phyloP scores from a whole-genome alignment of 2,888 invertebrate species.

The Elgonia sp. region DNA sequence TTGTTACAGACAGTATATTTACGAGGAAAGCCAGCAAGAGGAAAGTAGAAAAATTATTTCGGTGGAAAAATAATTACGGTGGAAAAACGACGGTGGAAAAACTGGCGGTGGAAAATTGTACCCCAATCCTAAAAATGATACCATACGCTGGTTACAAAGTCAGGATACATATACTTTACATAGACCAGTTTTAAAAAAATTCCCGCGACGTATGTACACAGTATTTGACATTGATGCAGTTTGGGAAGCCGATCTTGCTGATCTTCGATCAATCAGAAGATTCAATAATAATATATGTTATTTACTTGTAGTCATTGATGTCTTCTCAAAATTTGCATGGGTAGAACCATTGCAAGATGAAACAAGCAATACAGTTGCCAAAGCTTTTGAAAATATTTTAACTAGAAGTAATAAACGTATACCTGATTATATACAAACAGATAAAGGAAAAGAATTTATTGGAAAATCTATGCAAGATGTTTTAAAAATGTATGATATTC shows the following conservation, averaged over 20 bases:
- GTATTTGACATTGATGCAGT: constrained; percentile 72
- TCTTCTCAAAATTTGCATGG: constrained; percentile 13
- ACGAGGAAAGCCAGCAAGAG: no score
- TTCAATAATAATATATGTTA: constrained; percentile 1
- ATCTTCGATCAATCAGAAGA: constrained; percentile 33
- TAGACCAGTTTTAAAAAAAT: constrained; percentile 51
- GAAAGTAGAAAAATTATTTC: no score
- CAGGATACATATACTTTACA: neutral
- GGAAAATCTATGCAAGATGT: neutral
- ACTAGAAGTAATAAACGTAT: neutral
- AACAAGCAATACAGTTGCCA: neutral
- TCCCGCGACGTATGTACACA: constrained; percentile 58
- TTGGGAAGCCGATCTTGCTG: constrained; percentile 65
- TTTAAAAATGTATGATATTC: constrained; percentile 17
- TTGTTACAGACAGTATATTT: no score
- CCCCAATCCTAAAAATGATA: neutral
- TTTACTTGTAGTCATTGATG: neutral
- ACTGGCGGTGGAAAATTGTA: no score
- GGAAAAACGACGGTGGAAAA: no score
- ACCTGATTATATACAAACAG: neutral
- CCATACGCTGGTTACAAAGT: neutral
- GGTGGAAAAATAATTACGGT: no score
- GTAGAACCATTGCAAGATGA: constrained; percentile 2
- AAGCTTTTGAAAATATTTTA: constrained; percentile 26
- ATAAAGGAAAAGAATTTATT: constrained; percentile 25